These are phyloP conservation scores for Ariolimax columbianus DNA, from an alignment of 2,888 invertebrate species.

Conservation along the genomic window DNA sequence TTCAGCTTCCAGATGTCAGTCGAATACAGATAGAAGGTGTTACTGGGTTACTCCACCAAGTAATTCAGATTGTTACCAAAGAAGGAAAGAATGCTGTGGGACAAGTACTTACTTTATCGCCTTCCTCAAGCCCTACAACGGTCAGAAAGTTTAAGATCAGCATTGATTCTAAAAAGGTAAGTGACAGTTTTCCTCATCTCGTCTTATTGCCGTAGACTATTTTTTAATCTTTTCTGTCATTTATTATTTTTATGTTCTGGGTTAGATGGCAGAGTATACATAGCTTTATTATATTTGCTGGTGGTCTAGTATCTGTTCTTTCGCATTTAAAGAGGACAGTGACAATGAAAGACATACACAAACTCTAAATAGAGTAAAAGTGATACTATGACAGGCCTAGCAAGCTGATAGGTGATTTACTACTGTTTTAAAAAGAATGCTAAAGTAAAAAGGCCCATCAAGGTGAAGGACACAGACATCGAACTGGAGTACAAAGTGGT, in stretches of 20 bases:
- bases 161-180: constrained; percentile 43
- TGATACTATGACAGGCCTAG: no score
- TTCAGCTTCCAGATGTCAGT: constrained; percentile 50
- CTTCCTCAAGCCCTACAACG: constrained; percentile 56
- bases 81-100: constrained; percentile 83
- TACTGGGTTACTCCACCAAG: constrained; percentile 87
- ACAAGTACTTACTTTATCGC: constrained; percentile 67
- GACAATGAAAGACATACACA: no score
- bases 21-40: constrained; percentile 88
- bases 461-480: no score
- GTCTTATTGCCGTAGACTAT: neutral
- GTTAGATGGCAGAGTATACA: neutral
- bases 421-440: no score
- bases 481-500: no score
- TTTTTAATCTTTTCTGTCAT: no score
- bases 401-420: no score
- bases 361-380: no score
- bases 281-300: neutral
- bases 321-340: no score
- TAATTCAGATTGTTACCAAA: constrained; percentile 89
- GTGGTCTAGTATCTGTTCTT: no score
- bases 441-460: no score
- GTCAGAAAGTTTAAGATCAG: constrained; percentile 59
- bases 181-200: neutral
- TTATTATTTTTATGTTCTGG: neutral